Evolutionary conservation across 1,140 invertebrate species (phyloP).

Genomic region (Zaprionus gabonicus): DNA sequence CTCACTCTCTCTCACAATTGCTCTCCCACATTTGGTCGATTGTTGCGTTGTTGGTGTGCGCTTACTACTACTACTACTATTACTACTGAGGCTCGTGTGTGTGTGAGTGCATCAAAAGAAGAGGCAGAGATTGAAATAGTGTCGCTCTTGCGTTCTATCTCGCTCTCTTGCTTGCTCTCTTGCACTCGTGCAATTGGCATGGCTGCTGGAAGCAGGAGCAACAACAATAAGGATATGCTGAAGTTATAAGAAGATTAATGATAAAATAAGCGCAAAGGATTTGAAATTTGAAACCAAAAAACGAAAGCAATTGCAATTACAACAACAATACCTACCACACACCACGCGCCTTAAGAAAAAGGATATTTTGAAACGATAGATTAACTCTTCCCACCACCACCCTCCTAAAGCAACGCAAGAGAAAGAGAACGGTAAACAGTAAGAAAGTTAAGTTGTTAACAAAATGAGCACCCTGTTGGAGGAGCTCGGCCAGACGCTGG

Average conservation of each 20-base stretch:
- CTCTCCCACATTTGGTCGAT: not conserved
- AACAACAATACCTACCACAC: slow-evolving; percentile 3
- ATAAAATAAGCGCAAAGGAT: slow-evolving; percentile 28
- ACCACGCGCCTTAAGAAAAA: slow-evolving; percentile 3
- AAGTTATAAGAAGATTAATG: slow-evolving; percentile 33
- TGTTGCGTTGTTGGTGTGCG: not conserved
- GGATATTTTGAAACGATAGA: not conserved
- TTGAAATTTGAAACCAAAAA: slow-evolving; percentile 29
- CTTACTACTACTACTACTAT: slow-evolving; percentile 1
- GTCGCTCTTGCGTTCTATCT: slow-evolving; percentile 1
- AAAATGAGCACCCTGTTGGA: slow-evolving; percentile 44
- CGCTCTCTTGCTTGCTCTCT: not conserved
- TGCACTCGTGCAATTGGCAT: slow-evolving; percentile 39
- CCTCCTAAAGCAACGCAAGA: not conserved
- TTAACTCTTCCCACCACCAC: slow-evolving; percentile 14
- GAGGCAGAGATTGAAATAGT: slow-evolving; percentile 1
- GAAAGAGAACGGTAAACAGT: not conserved
- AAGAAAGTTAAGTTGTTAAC: slow-evolving; percentile 8
- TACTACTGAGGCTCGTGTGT: not conserved
- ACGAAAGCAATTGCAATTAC: slow-evolving; percentile 10
- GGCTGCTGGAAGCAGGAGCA: slow-evolving; percentile 28
- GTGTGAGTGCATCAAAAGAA: not conserved
- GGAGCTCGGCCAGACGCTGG: slow-evolving; percentile 40
- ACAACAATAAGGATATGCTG: slow-evolving; percentile 35
- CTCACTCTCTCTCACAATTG: not conserved